These are phyloP conservation scores for Uloborus plumipes DNA, from an alignment of 2,888 invertebrate genomes.

Conservation along the genomic window DNA sequence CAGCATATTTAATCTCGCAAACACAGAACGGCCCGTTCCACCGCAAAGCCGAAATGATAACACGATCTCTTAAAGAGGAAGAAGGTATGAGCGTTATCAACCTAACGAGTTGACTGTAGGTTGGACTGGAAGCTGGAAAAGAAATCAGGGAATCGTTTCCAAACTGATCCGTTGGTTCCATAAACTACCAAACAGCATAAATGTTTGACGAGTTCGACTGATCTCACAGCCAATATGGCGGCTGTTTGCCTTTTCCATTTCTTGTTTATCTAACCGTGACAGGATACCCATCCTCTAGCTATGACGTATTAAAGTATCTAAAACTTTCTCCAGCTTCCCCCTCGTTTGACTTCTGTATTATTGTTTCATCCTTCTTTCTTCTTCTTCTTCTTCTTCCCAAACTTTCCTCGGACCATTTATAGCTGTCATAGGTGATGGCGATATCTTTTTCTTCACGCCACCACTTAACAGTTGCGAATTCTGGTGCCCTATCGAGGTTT, in stretches of 20 bases:
- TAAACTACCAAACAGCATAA: slow-evolving; percentile 59
- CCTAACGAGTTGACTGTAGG: slow-evolving; percentile 7
- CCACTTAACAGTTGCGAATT: slow-evolving; percentile 18
- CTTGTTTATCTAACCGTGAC: slow-evolving; percentile 36
- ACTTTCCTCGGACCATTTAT: slow-evolving; percentile 50
- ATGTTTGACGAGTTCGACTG: slow-evolving; percentile 55
- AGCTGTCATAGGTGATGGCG: slow-evolving; percentile 57
- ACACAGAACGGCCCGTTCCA: too few species aligned
- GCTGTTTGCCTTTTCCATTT: slow-evolving; percentile 47
- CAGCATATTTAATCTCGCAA: slow-evolving; percentile 6
- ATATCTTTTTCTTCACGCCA: slow-evolving; percentile 40
- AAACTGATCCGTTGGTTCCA: slow-evolving; percentile 61
- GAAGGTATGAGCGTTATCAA: background rate
- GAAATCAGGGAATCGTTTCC: slow-evolving; percentile 25
- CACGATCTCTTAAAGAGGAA: too few species aligned
- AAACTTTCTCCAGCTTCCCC: slow-evolving; percentile 26
- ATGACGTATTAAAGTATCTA: slow-evolving; percentile 38
- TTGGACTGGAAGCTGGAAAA: slow-evolving; percentile 26
- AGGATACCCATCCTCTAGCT: slow-evolving; percentile 40
- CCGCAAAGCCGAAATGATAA: too few species aligned
- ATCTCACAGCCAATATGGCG: slow-evolving; percentile 56
- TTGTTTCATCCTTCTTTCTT: slow-evolving; percentile 40
- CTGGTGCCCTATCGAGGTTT: slow-evolving; percentile 12
- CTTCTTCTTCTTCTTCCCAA: slow-evolving; percentile 19
- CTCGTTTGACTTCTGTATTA: slow-evolving; percentile 61